Evolutionary conservation across 2,113 vertebrate genomes (phyloP), one percentile per base, ranked within the genome.

Genomic region (Semicossyphus pulcher): DNA sequence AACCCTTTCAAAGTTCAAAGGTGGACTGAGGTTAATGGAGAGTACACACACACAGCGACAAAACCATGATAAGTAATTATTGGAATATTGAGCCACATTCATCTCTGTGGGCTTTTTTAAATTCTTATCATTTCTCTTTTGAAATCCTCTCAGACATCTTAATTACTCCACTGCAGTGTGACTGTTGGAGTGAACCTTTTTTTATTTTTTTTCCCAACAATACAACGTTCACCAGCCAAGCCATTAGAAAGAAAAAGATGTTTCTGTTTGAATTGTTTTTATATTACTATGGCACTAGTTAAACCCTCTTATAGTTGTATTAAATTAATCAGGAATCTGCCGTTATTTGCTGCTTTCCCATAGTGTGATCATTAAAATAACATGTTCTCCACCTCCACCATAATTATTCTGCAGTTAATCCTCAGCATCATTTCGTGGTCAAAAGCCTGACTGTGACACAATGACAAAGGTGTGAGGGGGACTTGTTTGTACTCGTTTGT

Each of bases 401-500:
- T 52, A 29, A 61, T 39, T 48, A 45, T 53, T 54, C 26, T 63
- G 28, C n/a, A 73, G 21, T 48, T 7, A 36, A 42, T 23, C 34
- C 32, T 14, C 12, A 32, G 31, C 3, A 21, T 32, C 8, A 51
- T 77, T 72, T 67, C 32, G 67, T 59, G 68, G 66, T 53, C 47
- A 68, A 59, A 79, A 85, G 62, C 37, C 36, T 49, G 48, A 56
- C 47, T 39, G 20, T 72, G 56, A 86, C 74, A 52, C 0, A 15
- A 79, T 78, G 70, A 69, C 71, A 56, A 48, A 51, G 67, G 74
- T 80, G 83, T 74, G 71, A 86, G 57, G 28, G 48, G 34, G 14
- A 14, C 81, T 81, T 81, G 64, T 84, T 85, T 77, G 77, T 72
- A 57, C 64, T 87, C 20, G n/a, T 88, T 90, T 86, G 78, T 63